Conservation (phyloP, 2,797 vertebrate species). For the Ciconia nigra region DNA sequence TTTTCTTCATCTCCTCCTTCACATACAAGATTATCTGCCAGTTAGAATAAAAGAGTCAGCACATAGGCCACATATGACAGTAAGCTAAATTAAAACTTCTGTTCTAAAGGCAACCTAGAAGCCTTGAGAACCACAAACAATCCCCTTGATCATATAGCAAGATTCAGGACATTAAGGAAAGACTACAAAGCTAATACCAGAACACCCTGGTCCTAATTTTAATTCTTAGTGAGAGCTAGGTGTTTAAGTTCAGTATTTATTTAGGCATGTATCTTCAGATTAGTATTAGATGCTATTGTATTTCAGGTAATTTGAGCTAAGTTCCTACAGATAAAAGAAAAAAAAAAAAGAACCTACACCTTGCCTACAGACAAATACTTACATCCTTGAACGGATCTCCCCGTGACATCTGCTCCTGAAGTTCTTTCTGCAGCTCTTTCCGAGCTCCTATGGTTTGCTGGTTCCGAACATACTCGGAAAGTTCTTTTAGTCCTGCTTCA, state of each 20-base stretch:
- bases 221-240: neutral
- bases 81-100: neutral
- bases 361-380: slow-evolving; percentile 24
- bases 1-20: slow-evolving; percentile 95
- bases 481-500: slow-evolving; percentile 93
- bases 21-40: slow-evolving; percentile 88
- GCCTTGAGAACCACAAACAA: neutral
- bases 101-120: neutral
- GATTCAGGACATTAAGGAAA: neutral
- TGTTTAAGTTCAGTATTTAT: neutral
- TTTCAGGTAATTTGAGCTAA: neutral
- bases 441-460: slow-evolving; percentile 94
- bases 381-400: slow-evolving; percentile 94
- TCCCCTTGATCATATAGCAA: neutral
- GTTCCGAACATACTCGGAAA: slow-evolving; percentile 93
- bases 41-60: neutral
- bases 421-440: slow-evolving; percentile 94
- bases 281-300: neutral
- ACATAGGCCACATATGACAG: neutral
- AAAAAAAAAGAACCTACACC: neutral
- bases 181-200: neutral
- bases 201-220: neutral
- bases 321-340: neutral
- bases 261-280: neutral
- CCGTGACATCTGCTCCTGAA: slow-evolving; percentile 92